Evolutionary conservation across 2,888 invertebrate genomes (phyloP).

Genomic region (Sphaerophoria rueppellii): DNA sequence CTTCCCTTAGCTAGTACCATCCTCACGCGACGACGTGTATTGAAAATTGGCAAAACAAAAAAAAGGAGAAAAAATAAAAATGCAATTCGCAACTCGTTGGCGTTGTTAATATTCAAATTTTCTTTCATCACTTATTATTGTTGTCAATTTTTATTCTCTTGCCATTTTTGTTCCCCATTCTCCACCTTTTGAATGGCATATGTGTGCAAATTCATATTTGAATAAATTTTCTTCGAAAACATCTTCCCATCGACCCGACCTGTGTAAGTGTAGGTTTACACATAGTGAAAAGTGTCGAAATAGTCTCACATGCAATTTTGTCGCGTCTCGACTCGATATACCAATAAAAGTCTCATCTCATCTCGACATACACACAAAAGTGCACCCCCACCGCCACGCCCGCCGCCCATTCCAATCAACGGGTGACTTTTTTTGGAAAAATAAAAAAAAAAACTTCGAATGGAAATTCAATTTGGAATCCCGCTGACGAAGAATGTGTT

Average conservation of each 20-base stretch:
- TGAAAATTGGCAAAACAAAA: background rate
- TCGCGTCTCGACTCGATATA: constrained; percentile 53
- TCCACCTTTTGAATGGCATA: background rate
- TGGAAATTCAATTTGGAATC: constrained; percentile 67
- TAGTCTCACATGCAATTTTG: constrained; percentile 65
- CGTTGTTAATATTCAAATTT: constrained; percentile 62
- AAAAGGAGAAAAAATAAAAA: constrained; percentile 9
- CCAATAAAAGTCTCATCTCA: constrained; percentile 66
- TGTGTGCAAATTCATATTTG: constrained; percentile 44
- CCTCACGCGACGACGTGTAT: background rate
- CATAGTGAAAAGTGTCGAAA: constrained; percentile 15
- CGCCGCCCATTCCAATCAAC: constrained; percentile 47
- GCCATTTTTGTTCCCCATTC: background rate
- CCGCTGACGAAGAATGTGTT: constrained; percentile 60
- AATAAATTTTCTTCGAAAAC: constrained; percentile 37
- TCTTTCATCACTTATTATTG: constrained; percentile 39
- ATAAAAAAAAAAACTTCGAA: constrained; percentile 54
- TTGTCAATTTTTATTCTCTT: constrained; percentile 1
- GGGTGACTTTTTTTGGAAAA: constrained; percentile 13
- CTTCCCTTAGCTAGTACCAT: background rate
- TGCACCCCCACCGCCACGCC: background rate
- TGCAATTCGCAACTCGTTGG: constrained; percentile 42
- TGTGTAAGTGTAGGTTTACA: background rate
- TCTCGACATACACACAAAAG: background rate
- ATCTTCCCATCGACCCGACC: background rate